Evolutionary conservation across 2,888 invertebrate species (phyloP), one percentile per base, ranked within the genome.

Genomic region (Arrhopalites spinosus): DNA sequence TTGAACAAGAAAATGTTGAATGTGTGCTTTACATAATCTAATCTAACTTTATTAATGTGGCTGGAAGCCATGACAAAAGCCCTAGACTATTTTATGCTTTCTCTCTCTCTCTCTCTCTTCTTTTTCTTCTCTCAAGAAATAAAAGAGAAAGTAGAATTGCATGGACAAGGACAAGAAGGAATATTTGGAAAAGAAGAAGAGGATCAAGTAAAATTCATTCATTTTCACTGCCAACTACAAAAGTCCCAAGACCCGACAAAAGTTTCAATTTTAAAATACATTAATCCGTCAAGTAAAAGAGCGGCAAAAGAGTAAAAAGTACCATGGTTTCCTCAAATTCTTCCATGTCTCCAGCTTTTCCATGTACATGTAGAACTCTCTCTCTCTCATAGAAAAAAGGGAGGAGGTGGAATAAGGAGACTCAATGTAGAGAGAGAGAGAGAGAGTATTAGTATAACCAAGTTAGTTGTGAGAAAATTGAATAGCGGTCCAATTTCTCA

Each of bases 401-500:
- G 17, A 53, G 53, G 15, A n/a, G 20, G 5, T n/a, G n/a, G 25
- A 25, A 50, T 17, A 50, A 50, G 50, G 25, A 15, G 23, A 25
- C 13, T 27, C 25, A 63, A 63, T 29, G 25, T 27, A 15, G 8
- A 29, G 8, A 20, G 8, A 36, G 74, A 29, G 67, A 67, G 50
- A 53, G 29, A 15, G 17, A 50, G 50, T 43, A 66, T 43, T 20
- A 23, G 43, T n/a, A 23, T 69, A 69, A 69, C 69, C n/a, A 50
- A 69, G 29, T 53, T 53, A 69, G 50, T 69, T 69, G 23, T 27
- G 27, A 53, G 71, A 71, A 71, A 71, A 71, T 71, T 71, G 71
- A 71, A 71, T 71, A 71, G 71, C 71, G 61, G 43, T 59, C 71
- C 71, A 71, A 71, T 71, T 71, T 71, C 59, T 71, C 71, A 71